phyloP scores from a whole-genome alignment of 2,888 invertebrate species.

The Leptura quadrifasciata region DNA sequence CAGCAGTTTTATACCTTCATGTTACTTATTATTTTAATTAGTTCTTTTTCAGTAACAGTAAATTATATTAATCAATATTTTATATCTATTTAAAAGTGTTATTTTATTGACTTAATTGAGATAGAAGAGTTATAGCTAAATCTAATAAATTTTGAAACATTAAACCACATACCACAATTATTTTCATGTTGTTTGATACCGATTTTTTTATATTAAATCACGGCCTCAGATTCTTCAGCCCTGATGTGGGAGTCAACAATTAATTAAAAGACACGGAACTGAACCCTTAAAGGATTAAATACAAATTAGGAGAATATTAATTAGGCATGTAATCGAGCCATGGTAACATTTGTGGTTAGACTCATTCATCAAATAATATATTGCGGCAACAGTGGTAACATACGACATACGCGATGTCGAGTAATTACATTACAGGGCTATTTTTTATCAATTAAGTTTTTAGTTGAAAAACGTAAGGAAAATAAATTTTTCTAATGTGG shows the following conservation, averaged over 20 bases:
- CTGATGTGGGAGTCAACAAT: conserved; percentile 50
- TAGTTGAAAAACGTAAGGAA: conserved; percentile 24
- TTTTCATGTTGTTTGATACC: no score
- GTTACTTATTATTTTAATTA: no score
- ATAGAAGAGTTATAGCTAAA: no score
- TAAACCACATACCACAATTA: no score
- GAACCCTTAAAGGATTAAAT: conserved; percentile 68
- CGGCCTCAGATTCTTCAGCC: conserved; percentile 13
- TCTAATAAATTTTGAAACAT: no score
- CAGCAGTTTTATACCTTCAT: no score
- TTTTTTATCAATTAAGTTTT: conserved; percentile 35
- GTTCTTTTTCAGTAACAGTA: no score
- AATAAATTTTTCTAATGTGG: conserved; percentile 9
- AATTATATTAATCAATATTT: no score
- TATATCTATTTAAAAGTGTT: no score
- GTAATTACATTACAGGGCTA: conserved; percentile 35
- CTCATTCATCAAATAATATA: conserved; percentile 44
- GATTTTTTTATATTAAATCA: neutral
- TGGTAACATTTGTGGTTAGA: conserved; percentile 66
- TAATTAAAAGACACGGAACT: conserved; percentile 61
- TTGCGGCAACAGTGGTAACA: conserved; percentile 35
- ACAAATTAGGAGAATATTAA: conserved; percentile 68
- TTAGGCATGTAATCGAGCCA: conserved; percentile 66
- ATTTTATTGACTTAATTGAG: no score
- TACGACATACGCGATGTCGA: conserved; percentile 21